These are phyloP conservation scores for Taeniopygia guttata DNA, from an alignment of 2,797 vertebrate genomes.

Conservation along the genomic window DNA sequence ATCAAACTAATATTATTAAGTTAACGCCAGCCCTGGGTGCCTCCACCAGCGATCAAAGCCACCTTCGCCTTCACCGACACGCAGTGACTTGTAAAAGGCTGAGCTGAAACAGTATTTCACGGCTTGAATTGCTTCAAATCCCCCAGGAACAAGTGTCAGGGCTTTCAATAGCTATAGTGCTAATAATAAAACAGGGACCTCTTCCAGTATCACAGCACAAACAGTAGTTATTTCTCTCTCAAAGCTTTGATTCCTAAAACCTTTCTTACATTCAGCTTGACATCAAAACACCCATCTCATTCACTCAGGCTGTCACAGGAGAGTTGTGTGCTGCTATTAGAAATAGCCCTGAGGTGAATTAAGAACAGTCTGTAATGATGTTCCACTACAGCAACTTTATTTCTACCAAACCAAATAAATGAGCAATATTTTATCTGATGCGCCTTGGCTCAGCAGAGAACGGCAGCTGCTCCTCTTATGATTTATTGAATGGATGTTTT, in stretches of 20 bases:
- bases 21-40: neutral
- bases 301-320: constrained; percentile 38
- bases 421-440: constrained; percentile 45
- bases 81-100: neutral
- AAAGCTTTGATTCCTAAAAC: constrained; percentile 59
- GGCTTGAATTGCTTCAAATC: constrained; percentile 24
- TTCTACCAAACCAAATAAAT: constrained; percentile 40
- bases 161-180: constrained; percentile 17
- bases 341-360: constrained; percentile 57
- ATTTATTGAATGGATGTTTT: constrained; percentile 38
- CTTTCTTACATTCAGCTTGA: constrained; percentile 48
- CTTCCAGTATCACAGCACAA: constrained; percentile 37
- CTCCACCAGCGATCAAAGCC: neutral
- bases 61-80: neutral
- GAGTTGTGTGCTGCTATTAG: constrained; percentile 35
- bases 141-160: constrained; percentile 26
- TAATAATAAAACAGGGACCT: constrained; percentile 40
- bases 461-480: constrained; percentile 44
- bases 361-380: constrained; percentile 50
- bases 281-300: constrained; percentile 63
- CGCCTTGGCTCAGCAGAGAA: constrained; percentile 29
- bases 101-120: constrained; percentile 21
- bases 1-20: neutral
- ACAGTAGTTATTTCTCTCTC: constrained; percentile 33
- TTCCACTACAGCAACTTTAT: constrained; percentile 50